Evolutionary conservation across 2,888 invertebrate genomes (phyloP), one percentile per base, ranked within the genome.

Genomic region (Lochmaea capreae): DNA sequence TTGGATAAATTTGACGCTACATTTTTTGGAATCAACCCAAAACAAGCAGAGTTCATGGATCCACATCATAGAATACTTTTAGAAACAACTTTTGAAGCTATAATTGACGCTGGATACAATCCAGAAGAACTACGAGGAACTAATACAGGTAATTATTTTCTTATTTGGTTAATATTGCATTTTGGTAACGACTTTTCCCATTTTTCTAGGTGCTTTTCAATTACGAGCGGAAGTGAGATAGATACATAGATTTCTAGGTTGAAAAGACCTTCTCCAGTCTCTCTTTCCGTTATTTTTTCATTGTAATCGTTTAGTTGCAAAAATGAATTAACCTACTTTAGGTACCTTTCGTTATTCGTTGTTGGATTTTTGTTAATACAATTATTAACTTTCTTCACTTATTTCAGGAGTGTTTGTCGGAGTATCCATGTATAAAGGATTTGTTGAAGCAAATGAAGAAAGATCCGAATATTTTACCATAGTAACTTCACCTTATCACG

Each of bases 51-150:
- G 12, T 68, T 67, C 22, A 74, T 71, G 43, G 80, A 81, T 67
- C 80, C 81, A 0, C 67, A 78, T 26, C 67, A 75, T 1, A 69
- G 81, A 52, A 74, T 79, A 22, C 59, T 82, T 6, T 66, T 81
- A 1, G 82, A 83, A 73, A 66, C 77, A 1, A 74, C 73, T 14
- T 78, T 72, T 57, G 82, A 81, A 66, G 77, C 80, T 16, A 76
- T 83, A 8, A 52, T 81, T 2, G 83, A 83, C 73, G 80, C 81
- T 22, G 82, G 82, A 10, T 43, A 78, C 16, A 81, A 81, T 71
- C 81, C 81, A 10, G 62, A 65, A 3, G 80, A 81, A 52, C 57
- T 82, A 5, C 68, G 75, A 49, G 80, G 81, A 22, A 58, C 42
- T 42, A 61, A 43, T 8, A 74, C 71, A 57, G 74, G 74, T 74